Conservation (phyloP, 2,888 invertebrate species). For the Nemurella pictetii region DNA sequence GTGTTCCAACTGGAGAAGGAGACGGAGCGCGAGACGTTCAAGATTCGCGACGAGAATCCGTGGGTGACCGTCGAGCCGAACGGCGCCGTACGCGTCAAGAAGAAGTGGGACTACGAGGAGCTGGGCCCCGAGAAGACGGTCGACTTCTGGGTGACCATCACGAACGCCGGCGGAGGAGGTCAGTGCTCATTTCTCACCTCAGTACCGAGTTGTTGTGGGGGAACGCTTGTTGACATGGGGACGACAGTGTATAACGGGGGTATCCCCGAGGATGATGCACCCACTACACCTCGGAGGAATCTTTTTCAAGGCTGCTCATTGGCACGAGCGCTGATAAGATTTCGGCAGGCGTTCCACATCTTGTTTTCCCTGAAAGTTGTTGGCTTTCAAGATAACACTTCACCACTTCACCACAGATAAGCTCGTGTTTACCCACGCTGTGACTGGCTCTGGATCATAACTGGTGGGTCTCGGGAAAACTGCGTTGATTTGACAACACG, state of each 20-base stretch:
- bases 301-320: background rate
- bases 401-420: background rate
- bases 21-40: constrained; percentile 88
- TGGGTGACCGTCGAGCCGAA: constrained; percentile 93
- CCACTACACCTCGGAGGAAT: too few species aligned
- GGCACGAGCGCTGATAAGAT: background rate
- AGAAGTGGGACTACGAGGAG: constrained; percentile 97
- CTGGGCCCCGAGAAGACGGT: constrained; percentile 92
- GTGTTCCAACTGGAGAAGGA: constrained; percentile 91
- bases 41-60: constrained; percentile 89
- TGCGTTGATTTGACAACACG: background rate
- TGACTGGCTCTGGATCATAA: background rate
- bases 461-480: background rate
- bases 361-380: background rate
- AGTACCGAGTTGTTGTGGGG: too few species aligned
- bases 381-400: background rate
- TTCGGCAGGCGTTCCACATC: background rate
- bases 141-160: constrained; percentile 94
- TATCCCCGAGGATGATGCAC: too few species aligned
- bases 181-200: constrained; percentile 44
- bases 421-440: background rate
- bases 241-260: too few species aligned
- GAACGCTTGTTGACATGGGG: too few species aligned
- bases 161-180: constrained; percentile 87
- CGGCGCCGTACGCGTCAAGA: constrained; percentile 89